These are phyloP conservation scores for Spicauda simplicius DNA, from an alignment of 2,888 invertebrate species.

Conservation along the genomic window DNA sequence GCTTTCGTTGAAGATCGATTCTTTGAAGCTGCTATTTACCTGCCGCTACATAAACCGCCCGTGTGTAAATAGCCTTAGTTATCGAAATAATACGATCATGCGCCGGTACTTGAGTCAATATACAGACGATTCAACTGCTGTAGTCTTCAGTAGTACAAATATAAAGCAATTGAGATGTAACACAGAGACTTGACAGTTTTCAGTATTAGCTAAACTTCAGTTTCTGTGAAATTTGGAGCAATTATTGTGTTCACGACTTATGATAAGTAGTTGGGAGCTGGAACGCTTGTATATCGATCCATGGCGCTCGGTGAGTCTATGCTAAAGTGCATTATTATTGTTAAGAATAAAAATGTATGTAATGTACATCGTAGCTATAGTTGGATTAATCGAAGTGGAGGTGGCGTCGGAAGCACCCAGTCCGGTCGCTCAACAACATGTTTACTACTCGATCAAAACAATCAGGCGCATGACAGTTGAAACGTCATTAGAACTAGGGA, in stretches of 20 bases:
- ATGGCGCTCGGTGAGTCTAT: constrained; percentile 8
- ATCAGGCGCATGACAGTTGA: too few species aligned
- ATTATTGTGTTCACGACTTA: constrained; percentile 20
- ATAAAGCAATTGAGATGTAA: constrained; percentile 16
- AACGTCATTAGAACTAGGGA: too few species aligned
- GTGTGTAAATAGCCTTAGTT: neutral
- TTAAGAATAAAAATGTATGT: constrained; percentile 11
- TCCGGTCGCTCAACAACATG: constrained; percentile 4
- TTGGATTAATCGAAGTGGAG: too few species aligned
- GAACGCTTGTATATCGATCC: constrained; percentile 25
- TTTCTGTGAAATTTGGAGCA: constrained; percentile 14
- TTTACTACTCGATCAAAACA: too few species aligned
- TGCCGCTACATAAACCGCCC: neutral
- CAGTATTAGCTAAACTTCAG: constrained; percentile 24
- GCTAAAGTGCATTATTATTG: constrained; percentile 27
- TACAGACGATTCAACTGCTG: constrained; percentile 9
- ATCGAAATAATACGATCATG: neutral
- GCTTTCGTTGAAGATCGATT: too few species aligned
- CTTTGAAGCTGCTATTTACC: too few species aligned
- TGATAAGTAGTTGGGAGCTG: constrained; percentile 12
- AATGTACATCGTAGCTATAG: neutral
- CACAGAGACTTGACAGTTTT: constrained; percentile 27
- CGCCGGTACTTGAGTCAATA: constrained; percentile 23
- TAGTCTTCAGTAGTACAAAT: constrained; percentile 16
- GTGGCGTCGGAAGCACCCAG: neutral